These are phyloP conservation scores for Galerucella nymphaeae DNA, from an alignment of 2,888 invertebrate genomes.

Conservation along the genomic window DNA sequence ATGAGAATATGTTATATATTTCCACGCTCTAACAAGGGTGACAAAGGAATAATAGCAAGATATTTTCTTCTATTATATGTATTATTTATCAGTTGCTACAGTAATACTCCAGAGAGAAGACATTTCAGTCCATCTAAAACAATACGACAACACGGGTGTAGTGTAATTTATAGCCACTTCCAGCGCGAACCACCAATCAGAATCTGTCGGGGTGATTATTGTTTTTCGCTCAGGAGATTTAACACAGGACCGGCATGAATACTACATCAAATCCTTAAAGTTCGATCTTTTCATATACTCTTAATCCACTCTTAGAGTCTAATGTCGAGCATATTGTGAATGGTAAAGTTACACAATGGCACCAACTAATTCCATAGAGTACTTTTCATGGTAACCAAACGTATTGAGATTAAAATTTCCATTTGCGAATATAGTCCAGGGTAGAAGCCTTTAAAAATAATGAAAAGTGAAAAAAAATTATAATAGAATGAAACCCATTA, in stretches of 20 bases:
- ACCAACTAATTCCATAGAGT: too few species aligned
- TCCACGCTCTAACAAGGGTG: not conserved
- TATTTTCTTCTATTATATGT: conserved; percentile 1
- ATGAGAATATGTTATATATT: too few species aligned
- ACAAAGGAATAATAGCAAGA: not conserved
- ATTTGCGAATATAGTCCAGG: too few species aligned
- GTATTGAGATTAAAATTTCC: not conserved
- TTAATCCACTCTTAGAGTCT: too few species aligned
- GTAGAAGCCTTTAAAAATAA: too few species aligned
- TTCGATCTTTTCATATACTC: too few species aligned
- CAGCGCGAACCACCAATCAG: conserved; percentile 38
- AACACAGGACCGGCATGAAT: conserved; percentile 22
- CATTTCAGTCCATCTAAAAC: conserved; percentile 31
- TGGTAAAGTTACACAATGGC: too few species aligned
- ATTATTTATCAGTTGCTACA: conserved; percentile 3
- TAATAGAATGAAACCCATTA: too few species aligned
- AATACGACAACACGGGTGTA: conserved; percentile 25
- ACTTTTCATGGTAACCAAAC: not conserved
- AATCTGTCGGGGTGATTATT: conserved; percentile 46
- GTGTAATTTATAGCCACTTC: conserved; percentile 32
- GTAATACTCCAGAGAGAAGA: conserved; percentile 23
- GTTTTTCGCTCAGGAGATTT: conserved; percentile 47
- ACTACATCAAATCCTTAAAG: not conserved
- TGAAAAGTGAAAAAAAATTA: too few species aligned
- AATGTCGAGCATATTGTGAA: too few species aligned